Base-by-base conservation (phyloP, 2,888 invertebrate genomes). In the Lepidonotus clava region DNA sequence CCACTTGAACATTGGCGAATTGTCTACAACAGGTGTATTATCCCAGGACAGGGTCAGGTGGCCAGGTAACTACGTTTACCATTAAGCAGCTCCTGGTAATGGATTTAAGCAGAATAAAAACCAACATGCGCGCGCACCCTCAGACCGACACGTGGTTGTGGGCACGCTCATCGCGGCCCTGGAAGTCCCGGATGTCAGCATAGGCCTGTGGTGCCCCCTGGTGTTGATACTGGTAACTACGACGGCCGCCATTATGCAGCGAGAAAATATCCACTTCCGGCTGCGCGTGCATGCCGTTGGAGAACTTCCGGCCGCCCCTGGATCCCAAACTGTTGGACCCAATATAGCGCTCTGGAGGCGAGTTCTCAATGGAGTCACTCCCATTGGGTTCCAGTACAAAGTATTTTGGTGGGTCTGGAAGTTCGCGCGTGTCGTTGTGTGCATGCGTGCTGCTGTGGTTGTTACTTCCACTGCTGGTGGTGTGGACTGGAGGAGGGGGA, bases 331-430 rank as follows among this genome's bases (percentile, higher is more conserved):
- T 80, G 46, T 80, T 80, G 1, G 80, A 24, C 4, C 80, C 80
- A 4, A 80, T 51, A 34, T 80, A 80, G 14, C 80, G 24, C 46
- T 80, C 80, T 1, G 80, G 80, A 11, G 80, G 80, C 46, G 80
- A 51, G 51, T 32, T 80, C n/a, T 18, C 36, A 28, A 28, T 21
- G 11, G 46, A 21, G 46, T 85, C 85, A 11, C 40, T 28, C 14
- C 40, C 40, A 34, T 71, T 46, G n/a, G 85, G 71, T 24, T 85
- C 85, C 18, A 85, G 46, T 51, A 85, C 71, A 38, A 85, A 85
- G 85, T 85, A 85, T 76, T 85, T 85, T 41, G 85, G 85, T 34
- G 85, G 85, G 32, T 85, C 85, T 1, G 80, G 80, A 14, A 80
- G 28, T 24, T 80, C 80, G 5, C 80, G 41, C 32, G 41, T 80